Percentiles rank a stretch among this genome's conserved stretches.
phyloP scores from a whole-genome alignment of 2,113 vertebrate genomes.

The Oostethus manadensis region DNA sequence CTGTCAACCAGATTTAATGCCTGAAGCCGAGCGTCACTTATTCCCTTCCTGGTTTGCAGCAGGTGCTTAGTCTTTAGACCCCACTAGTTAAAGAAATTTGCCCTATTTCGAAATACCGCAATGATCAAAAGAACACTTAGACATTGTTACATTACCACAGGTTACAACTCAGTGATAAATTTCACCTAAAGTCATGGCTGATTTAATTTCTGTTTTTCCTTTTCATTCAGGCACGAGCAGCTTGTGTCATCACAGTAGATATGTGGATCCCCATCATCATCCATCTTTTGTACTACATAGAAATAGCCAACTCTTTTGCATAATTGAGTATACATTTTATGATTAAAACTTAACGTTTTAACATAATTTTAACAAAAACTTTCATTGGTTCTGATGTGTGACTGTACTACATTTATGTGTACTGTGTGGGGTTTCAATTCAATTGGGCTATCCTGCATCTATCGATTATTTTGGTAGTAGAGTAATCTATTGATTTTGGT shows the following conservation, averaged over 20 bases:
- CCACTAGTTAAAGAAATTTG: constrained; percentile 39
- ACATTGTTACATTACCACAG: constrained; percentile 40
- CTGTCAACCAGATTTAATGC: constrained; percentile 7
- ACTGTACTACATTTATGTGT: too few relatives aligned
- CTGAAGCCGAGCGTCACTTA: constrained; percentile 22
- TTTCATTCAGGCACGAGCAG: neutral
- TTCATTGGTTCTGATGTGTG: too few relatives aligned
- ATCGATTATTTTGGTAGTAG: too few relatives aligned
- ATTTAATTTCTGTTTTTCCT: constrained; percentile 17
- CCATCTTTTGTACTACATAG: neutral
- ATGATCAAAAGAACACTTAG: constrained; percentile 4
- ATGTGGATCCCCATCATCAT: neutral
- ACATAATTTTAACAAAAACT: too few relatives aligned
- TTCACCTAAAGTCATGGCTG: constrained; percentile 22
- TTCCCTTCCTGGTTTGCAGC: constrained; percentile 29
- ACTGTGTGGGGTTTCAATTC: too few relatives aligned
- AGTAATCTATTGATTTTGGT: too few relatives aligned
- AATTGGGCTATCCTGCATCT: too few relatives aligned
- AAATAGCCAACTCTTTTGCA: neutral
- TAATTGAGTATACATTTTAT: neutral
- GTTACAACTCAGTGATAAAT: constrained; percentile 30
- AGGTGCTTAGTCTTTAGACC: constrained; percentile 42
- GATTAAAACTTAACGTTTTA: too few relatives aligned
- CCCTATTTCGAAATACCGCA: constrained; percentile 26
- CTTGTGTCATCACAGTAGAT: neutral